Conservation (phyloP, 2,888 invertebrate species). For the Acanthosoma haemorrhoidale region DNA sequence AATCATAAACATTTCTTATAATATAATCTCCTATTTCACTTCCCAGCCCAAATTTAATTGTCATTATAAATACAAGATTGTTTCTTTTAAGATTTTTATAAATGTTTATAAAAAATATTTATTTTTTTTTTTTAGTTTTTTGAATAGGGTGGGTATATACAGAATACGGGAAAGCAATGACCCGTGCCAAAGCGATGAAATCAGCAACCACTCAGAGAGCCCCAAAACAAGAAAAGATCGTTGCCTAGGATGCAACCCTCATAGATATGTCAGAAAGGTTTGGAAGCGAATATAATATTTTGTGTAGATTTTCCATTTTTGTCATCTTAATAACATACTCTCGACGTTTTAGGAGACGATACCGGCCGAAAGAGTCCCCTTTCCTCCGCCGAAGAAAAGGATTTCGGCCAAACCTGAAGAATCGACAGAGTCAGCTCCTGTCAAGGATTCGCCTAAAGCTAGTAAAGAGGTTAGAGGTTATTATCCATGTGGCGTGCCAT, state of each 20-base stretch:
- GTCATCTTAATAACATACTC: no score
- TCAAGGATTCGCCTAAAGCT: no score
- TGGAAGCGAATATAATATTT: neutral
- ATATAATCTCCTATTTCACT: neutral
- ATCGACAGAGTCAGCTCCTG: neutral
- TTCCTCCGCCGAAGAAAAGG: conserved; percentile 34
- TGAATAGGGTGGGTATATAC: conserved; percentile 43
- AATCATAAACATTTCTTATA: no score
- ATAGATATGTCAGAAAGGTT: conserved; percentile 38
- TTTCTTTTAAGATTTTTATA: no score
- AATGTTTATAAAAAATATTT: no score
- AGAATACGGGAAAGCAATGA: conserved; percentile 20
- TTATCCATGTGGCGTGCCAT: no score
- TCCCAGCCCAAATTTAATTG: neutral
- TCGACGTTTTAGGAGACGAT: neutral
- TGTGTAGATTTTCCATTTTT: no score
- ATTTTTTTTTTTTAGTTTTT: conserved; percentile 41
- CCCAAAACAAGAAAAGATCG: conserved; percentile 43
- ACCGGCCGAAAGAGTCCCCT: conserved; percentile 34
- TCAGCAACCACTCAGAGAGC: conserved; percentile 30
- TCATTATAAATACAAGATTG: no score
- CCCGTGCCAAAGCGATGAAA: conserved; percentile 15
- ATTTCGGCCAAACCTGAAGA: conserved; percentile 25
- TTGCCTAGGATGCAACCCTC: conserved; percentile 45
- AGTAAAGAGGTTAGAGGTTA: no score